Evolutionary conservation across 2,888 invertebrate genomes (phyloP), one percentile per base, ranked within the genome.

Genomic region (Drosophila histrio): DNA sequence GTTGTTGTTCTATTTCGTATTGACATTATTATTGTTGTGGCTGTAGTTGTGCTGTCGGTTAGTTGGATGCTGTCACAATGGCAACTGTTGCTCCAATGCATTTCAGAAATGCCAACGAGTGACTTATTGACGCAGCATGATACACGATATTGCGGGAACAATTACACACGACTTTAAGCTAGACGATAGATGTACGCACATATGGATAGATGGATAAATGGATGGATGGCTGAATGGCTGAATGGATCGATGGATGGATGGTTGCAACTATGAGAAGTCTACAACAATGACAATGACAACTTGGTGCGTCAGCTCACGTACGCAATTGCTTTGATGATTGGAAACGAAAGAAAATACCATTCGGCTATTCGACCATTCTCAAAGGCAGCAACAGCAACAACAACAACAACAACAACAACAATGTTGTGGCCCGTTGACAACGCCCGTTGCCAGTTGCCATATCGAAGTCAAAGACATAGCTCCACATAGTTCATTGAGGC

Each of bases 41-140:
- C n/a, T 34, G 34, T 3, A 9, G 17, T 9, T 36, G 17, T 6
- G 13, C 13, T 5, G 1, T 34, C 17, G 1, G 36, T 36, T 9
- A 8, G 4, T 17, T 21, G 38, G 11, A 17, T 59, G 59, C 43
- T 34, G 43, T 44, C 22, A 44, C 43, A 61, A 58, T 61, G 70
- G 75, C 59, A 75, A 70, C 65, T 59, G 71, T 62, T 71, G 66
- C 62, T 74, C 58, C 41, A 61, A 46, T 46, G 70, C 64, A 83
- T 86, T 79, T 63, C 53, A 66, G 41, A 69, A 79, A 79, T 87
- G 82, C 71, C 82, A 83, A 50, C 77, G 61, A 82, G 82, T 83
- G 82, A 83, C 87, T 85, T 83, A 83, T 83, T 87, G 87, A 72
- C 73, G 84, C 77, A 82, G 84, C 86, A 77, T 82, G 83, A 77